Evolutionary conservation across 37 sponge, comb jelly and placozoan genomes (phyloP).

Genomic region (Aplysina aerophoba): DNA sequence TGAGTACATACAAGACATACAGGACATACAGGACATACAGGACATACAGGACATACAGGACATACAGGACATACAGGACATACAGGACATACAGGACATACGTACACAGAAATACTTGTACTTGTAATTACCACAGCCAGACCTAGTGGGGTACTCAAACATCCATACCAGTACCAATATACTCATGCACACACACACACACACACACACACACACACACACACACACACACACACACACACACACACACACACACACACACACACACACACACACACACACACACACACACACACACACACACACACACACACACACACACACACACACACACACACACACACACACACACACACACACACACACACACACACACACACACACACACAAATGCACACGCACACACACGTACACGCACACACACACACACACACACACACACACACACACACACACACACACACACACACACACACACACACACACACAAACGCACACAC

Average conservation of each 20-base stretch:
- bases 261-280: constrained; percentile 2
- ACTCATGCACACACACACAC: neutral
- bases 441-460: constrained; percentile 36
- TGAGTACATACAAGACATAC: no score
- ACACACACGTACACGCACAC: constrained; percentile 32
- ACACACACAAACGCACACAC: no score
- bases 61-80: no score
- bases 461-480: constrained; percentile 6
- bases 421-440: constrained; percentile 28
- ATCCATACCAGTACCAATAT: neutral
- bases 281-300: constrained; percentile 9
- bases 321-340: neutral
- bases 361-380: neutral
- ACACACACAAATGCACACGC: no score
- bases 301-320: constrained; percentile 5
- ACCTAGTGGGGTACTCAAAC: constrained; percentile 43
- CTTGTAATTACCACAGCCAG: no score
- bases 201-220: neutral
- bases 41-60: no score
- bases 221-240: neutral
- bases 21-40: no score
- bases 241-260: neutral
- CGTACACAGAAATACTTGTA: no score
- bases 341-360: neutral
- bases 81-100: no score